Evolutionary conservation across 2,888 invertebrate genomes (phyloP).

Genomic region (Conomelus anceps): DNA sequence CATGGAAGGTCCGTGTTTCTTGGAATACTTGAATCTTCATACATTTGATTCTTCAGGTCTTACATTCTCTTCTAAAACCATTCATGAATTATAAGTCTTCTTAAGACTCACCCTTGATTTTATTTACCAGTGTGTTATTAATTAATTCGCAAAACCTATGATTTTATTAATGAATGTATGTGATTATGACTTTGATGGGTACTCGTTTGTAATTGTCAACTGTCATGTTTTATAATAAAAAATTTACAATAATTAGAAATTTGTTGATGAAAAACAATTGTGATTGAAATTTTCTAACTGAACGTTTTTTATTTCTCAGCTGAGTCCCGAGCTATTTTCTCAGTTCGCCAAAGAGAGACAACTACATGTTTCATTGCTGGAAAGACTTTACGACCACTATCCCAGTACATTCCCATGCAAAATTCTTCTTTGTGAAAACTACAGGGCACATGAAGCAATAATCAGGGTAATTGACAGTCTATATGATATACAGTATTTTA

Average conservation of each 20-base stretch:
- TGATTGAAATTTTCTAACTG: background rate
- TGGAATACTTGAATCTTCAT: too few species aligned
- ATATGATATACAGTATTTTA: background rate
- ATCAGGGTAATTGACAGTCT: background rate
- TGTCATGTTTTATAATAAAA: too few species aligned
- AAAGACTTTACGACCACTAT: slow-evolving; percentile 70
- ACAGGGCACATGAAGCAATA: slow-evolving; percentile 74
- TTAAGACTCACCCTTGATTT: too few species aligned
- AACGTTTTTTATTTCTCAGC: slow-evolving; percentile 46
- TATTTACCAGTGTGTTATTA: too few species aligned
- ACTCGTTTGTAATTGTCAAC: too few species aligned
- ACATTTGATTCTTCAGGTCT: too few species aligned
- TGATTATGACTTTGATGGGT: too few species aligned
- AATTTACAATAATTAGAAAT: background rate
- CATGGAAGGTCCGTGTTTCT: too few species aligned
- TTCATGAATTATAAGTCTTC: too few species aligned
- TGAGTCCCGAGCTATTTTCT: slow-evolving; percentile 74
- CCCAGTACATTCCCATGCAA: slow-evolving; percentile 67
- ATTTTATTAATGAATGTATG: too few species aligned
- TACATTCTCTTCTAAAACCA: too few species aligned
- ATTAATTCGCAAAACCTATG: too few species aligned
- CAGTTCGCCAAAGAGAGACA: slow-evolving; percentile 62
- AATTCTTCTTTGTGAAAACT: slow-evolving; percentile 73
- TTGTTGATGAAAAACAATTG: background rate
- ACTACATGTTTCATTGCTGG: slow-evolving; percentile 65